Base-by-base conservation (phyloP, 2,797 vertebrate species). In the Percopsis omiscomaycus region DNA sequence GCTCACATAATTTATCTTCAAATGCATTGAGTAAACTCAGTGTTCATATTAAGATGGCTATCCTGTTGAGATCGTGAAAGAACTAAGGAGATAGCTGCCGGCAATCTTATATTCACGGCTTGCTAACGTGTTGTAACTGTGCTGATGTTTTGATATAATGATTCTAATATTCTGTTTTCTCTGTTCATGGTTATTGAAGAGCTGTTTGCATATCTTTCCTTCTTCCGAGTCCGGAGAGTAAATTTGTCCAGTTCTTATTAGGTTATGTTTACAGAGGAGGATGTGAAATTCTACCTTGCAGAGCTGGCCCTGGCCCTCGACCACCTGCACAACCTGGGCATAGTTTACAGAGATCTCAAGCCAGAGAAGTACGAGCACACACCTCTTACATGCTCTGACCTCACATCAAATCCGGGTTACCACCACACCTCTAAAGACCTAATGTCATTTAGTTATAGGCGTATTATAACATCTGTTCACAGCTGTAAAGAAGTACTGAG, bases 211-310 rank as follows among this genome's bases (percentile, higher is more conserved):
- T 82, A 78, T 74, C 64, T 86, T 61, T 78, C 79, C 56, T 42
- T 75, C 73, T 78, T 76, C 86, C 83, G 88, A 93, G 91, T 92
- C 93, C 92, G 94, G 94, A 94, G 93, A 93, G 93, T 96, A 96
- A 96, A 96, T 95, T 92, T 94, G 93, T 96, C 93, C 93, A 94
- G 95, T 97, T 96, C 94, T 94, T 96, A 95, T 92, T 94, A 98
- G 97, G 96, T 99, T 95, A 96, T 98, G 94, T 99, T 99, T 96
- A 98, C 97, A 95, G 97, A 99, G 94, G 97, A 98, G 95, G 97
- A 98, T 95, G 96, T 99, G 94, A 99, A 99, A 94, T 99, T 99
- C 94, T 98, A 98, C 95, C 95, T 99, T 91, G 96, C 96, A 94
- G 96, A 99, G 92, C 93, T 99, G 93, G 96, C 96, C 88, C 94